Conservation (phyloP, 2,888 invertebrate genomes). For the Biston stratarius region DNA sequence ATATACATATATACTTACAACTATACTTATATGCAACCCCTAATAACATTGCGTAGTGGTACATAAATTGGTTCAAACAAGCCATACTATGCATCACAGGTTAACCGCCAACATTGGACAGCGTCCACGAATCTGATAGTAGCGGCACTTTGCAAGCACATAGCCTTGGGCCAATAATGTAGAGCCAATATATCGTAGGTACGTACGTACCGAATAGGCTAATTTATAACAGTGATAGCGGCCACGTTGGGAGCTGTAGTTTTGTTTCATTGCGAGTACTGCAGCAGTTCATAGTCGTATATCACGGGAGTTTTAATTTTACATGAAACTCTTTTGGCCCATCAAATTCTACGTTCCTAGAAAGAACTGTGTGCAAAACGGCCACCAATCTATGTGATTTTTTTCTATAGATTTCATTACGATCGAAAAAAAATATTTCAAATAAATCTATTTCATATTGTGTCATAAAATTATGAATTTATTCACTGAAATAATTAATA, state of each 20-base stretch:
- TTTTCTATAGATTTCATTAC: too few species aligned
- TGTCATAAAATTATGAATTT: too few species aligned
- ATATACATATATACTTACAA: too few species aligned
- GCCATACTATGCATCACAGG: constrained; percentile 32
- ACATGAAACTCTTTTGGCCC: neutral
- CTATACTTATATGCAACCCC: too few species aligned
- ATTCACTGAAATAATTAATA: too few species aligned
- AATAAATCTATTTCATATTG: too few species aligned
- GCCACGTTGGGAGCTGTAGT: constrained; percentile 22
- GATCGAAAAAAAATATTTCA: too few species aligned
- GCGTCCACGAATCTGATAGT: constrained; percentile 34
- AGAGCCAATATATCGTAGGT: constrained; percentile 37
- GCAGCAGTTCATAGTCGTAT: constrained; percentile 3
- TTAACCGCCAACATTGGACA: constrained; percentile 31
- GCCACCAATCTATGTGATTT: too few species aligned
- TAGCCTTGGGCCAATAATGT: constrained; percentile 35
- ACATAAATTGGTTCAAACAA: constrained; percentile 30
- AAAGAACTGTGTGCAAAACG: too few species aligned
- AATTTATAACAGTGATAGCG: constrained; percentile 36
- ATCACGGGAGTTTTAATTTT: neutral
- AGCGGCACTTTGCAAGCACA: constrained; percentile 31
- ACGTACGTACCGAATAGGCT: constrained; percentile 35
- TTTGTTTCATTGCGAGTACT: constrained; percentile 21
- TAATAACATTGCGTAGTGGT: too few species aligned
- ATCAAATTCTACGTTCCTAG: too few species aligned